phyloP scores from a whole-genome alignment of 1,140 invertebrate species.

The Drosophila leontia region DNA sequence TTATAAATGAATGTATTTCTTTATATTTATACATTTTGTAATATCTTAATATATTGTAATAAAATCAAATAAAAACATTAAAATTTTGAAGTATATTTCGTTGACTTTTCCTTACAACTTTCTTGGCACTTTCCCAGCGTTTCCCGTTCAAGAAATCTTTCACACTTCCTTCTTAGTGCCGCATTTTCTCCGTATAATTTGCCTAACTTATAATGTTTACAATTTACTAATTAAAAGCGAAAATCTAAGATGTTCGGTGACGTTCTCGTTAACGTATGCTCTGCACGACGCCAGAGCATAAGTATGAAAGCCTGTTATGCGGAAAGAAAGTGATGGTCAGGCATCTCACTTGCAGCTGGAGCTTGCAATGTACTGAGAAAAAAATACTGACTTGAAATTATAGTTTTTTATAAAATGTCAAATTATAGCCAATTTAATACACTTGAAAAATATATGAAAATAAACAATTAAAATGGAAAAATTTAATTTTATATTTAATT shows the following conservation, averaged over 20 bases:
- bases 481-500: no score
- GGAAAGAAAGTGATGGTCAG: conserved; percentile 60
- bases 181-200: conserved; percentile 57
- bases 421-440: neutral
- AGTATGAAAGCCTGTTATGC: conserved; percentile 47
- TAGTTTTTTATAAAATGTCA: neutral
- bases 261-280: conserved; percentile 34
- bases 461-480: neutral
- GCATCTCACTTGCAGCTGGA: conserved; percentile 14
- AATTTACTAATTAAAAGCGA: conserved; percentile 58
- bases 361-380: conserved; percentile 4
- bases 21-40: neutral
- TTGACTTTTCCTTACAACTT: conserved; percentile 12
- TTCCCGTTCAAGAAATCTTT: conserved; percentile 2
- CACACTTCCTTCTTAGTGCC: conserved; percentile 16
- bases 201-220: conserved; percentile 45
- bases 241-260: conserved; percentile 45
- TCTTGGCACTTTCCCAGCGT: conserved; percentile 29
- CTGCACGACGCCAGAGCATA: neutral
- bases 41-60: neutral
- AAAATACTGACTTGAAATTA: neutral
- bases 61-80: neutral
- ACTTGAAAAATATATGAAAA: neutral
- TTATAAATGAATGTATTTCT: neutral
- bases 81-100: neutral